Evolutionary conservation across 2,113 vertebrate genomes (phyloP).

Genomic region (Perca flavescens): DNA sequence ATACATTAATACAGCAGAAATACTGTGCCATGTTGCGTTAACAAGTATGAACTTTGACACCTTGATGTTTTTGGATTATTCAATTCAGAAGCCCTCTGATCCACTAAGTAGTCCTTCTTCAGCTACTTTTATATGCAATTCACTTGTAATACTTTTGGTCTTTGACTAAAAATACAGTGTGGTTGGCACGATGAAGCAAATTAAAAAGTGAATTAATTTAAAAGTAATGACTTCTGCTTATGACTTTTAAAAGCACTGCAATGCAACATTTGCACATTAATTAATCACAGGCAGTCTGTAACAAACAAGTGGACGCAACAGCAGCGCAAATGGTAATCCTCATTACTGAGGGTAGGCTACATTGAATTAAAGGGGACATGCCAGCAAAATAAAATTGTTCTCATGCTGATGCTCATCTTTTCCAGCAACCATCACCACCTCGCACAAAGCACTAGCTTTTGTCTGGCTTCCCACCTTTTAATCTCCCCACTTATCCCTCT

Average conservation of each 20-base stretch:
- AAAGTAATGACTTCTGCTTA: not conserved
- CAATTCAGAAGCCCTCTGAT: not conserved
- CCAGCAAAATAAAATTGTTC: not conserved
- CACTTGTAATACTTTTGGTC: not conserved
- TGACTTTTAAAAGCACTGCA: conserved; percentile 16
- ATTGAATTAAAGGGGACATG: conserved; percentile 18
- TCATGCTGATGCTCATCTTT: conserved; percentile 14
- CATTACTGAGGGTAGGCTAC: conserved; percentile 11
- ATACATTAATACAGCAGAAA: not conserved
- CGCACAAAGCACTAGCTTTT: not conserved
- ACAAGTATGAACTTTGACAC: not conserved
- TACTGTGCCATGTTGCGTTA: not conserved
- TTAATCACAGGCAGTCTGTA: conserved; percentile 37
- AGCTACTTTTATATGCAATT: not conserved
- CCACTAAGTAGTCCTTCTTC: not conserved
- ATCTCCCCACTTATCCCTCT: not conserved
- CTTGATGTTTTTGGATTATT: not conserved
- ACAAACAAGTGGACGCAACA: conserved; percentile 14
- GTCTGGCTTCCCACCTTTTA: not conserved
- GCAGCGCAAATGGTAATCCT: conserved; percentile 28
- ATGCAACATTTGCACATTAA: conserved; percentile 27
- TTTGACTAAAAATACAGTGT: not conserved
- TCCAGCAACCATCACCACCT: not conserved
- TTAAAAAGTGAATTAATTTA: conserved; percentile 3
- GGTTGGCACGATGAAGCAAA: not conserved